phyloP scores from a whole-genome alignment of 2,113 vertebrate genomes.

The Ifrita kowaldi region DNA sequence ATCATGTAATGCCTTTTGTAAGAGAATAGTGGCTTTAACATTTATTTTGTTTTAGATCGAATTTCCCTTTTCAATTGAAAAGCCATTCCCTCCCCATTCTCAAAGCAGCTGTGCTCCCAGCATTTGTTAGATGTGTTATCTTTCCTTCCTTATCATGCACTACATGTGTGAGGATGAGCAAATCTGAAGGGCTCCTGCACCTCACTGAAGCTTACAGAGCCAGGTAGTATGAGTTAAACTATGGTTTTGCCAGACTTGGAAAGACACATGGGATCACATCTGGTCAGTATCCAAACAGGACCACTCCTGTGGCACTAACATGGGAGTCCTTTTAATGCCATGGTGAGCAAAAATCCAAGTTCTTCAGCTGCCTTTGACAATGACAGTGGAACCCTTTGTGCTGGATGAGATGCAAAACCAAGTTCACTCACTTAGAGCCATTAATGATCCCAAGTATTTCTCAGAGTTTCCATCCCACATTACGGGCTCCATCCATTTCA shows the following conservation, averaged over 20 bases:
- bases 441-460: background rate
- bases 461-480: background rate
- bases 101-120: background rate
- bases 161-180: background rate
- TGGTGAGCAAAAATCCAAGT: background rate
- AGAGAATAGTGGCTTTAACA: background rate
- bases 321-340: background rate
- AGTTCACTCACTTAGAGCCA: background rate
- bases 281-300: background rate
- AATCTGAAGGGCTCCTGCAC: background rate
- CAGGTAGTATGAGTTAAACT: background rate
- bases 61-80: background rate
- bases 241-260: background rate
- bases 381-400: background rate
- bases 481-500: background rate
- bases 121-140: background rate
- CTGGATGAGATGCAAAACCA: background rate
- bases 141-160: background rate
- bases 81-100: background rate
- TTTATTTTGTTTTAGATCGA: background rate
- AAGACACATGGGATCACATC: background rate
- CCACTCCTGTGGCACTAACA: accelerated
- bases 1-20: background rate
- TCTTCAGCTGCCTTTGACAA: background rate
- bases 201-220: background rate